Evolutionary conservation across 2,797 vertebrate genomes (phyloP), one percentile per base, ranked within the genome.

Genomic region (Myripristis murdjan): DNA sequence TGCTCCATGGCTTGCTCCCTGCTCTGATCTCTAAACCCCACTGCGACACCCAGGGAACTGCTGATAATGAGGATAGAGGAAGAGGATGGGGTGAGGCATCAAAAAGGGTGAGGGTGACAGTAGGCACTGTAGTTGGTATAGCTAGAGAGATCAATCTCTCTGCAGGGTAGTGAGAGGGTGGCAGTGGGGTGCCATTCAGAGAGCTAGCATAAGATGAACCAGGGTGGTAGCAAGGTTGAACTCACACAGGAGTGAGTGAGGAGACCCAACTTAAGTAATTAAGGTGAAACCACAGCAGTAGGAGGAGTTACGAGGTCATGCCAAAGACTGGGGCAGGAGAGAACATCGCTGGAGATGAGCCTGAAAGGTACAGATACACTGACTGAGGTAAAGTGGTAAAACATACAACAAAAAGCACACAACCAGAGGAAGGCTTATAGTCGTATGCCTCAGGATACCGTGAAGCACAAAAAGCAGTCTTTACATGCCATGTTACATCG

Each of bases 21-120:
- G 68, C 33, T 67, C 70, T 81, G 79, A 82, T 86, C 61, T 71
- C 52, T 44, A 68, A 78, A 73, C 64, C 63, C 60, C 46, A 26
- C 44, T 72, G 51, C 5, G 35, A 70, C 61, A 82, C 37, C 35
- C 37, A 35, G n/a, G 44, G 56, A 63, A 59, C 54, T 18, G 75
- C 33, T 66, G 53, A 58, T 77, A 73, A 81, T 75, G 68, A 81
- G 59, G 63, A 63, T 70, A 48, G 20, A 67, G 31, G 51, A 51
- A 73, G 37, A 63, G 22, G 39, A 68, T 22, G 15, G 39, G 67
- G 60, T 66, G 70, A 70, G 31, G 33, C 47, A 66, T 75, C 33
- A 61, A 33, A 82, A 22, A 48, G 37, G 64, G 10, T 64, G 58
- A 85, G 46, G 53, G 61, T 58, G 64, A 52, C 16, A 39, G 53